Evolutionary conservation across 2,888 invertebrate species (phyloP).

Genomic region (Hymenopus coronatus): DNA sequence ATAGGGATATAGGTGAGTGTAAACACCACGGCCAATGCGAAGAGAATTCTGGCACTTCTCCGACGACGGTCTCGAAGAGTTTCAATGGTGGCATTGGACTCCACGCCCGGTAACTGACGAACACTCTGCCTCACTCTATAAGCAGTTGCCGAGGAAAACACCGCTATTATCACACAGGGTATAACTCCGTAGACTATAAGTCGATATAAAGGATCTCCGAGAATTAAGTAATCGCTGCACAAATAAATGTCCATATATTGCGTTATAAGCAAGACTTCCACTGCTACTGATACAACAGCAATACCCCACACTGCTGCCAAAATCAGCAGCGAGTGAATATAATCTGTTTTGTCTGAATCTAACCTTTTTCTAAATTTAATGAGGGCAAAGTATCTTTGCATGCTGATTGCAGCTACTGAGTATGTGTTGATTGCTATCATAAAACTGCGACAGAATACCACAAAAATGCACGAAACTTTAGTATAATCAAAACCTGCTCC

Average conservation of each 20-base stretch:
- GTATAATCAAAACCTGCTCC: too few relatives aligned
- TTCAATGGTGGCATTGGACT: too few relatives aligned
- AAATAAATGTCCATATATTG: too few relatives aligned
- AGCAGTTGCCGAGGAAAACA: background rate
- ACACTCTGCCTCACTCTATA: background rate
- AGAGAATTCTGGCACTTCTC: background rate
- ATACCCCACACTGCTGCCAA: background rate
- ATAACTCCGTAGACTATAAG: background rate
- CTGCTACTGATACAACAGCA: background rate
- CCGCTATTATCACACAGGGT: background rate
- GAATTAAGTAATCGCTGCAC: too few relatives aligned
- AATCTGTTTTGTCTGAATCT: background rate
- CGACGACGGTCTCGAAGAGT: background rate
- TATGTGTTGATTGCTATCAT: background rate
- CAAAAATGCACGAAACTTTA: too few relatives aligned
- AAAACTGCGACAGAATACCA: background rate
- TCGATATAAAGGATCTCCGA: background rate
- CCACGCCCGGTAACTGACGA: background rate
- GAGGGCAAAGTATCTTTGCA: background rate
- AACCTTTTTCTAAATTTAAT: background rate
- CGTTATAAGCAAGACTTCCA: background rate
- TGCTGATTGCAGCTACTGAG: background rate
- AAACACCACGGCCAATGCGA: background rate
- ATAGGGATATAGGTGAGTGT: background rate
- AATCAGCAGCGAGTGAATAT: background rate